These are phyloP conservation scores for Sitta carolinensis DNA, from an alignment of 2,797 vertebrate species.

Conservation along the genomic window DNA sequence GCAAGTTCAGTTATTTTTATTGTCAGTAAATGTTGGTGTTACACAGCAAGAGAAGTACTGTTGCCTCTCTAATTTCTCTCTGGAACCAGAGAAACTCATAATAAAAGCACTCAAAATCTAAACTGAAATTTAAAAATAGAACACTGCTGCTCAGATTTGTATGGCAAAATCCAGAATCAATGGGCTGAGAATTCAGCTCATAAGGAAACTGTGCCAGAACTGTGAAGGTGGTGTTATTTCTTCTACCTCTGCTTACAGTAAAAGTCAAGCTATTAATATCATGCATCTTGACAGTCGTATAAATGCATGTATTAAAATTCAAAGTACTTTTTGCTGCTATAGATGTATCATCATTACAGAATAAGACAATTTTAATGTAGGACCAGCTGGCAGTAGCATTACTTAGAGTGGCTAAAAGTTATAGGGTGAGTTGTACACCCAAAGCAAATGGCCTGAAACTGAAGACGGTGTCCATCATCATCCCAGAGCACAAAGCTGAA, in stretches of 20 bases:
- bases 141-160: background rate
- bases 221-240: conserved; percentile 32
- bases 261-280: conserved; percentile 46
- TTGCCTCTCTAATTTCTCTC: conserved; percentile 24
- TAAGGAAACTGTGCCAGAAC: background rate
- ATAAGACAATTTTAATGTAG: background rate
- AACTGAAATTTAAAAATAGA: conserved; percentile 11
- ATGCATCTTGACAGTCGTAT: background rate
- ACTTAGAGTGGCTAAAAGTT: background rate
- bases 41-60: conserved; percentile 6
- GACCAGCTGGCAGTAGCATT: background rate
- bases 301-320: conserved; percentile 27
- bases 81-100: background rate
- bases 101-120: conserved; percentile 25
- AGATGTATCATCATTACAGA: conserved; percentile 21
- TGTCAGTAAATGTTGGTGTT: conserved; percentile 24
- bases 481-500: background rate
- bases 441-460: background rate
- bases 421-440: background rate
- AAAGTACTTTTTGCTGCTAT: conserved; percentile 13
- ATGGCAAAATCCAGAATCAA: background rate
- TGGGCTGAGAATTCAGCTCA: background rate
- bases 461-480: background rate
- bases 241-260: conserved; percentile 38
- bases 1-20: conserved; percentile 41